A percentile compares a stretch with the other conserved stretches of the same genome.
These are phyloP conservation scores for Pipistrellus kuhlii DNA, from an alignment of 2,797 vertebrate genomes.

Conservation along the genomic window DNA sequence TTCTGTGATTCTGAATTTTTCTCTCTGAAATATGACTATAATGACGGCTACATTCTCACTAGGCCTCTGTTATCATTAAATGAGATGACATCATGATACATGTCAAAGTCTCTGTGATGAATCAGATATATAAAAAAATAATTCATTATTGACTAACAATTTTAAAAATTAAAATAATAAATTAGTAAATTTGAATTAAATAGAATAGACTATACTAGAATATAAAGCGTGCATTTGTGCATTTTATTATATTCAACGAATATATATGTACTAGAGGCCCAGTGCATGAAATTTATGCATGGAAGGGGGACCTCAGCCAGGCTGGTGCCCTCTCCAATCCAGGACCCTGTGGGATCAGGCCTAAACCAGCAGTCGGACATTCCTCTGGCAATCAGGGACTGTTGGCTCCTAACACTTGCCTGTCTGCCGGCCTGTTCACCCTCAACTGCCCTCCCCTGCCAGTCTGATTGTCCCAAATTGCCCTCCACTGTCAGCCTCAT, in stretches of 20 bases:
- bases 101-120: background rate
- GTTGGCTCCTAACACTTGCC: too few relatives aligned
- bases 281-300: too few relatives aligned
- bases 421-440: too few relatives aligned
- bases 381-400: too few relatives aligned
- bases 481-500: too few relatives aligned
- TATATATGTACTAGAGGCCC: background rate
- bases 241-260: slow-evolving; percentile 15
- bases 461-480: too few relatives aligned
- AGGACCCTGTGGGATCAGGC: too few relatives aligned
- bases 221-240: background rate
- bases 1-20: background rate
- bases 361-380: too few relatives aligned
- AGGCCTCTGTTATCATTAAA: background rate
- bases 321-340: too few relatives aligned
- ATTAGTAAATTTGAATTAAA: slow-evolving; percentile 19
- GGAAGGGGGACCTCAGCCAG: too few relatives aligned
- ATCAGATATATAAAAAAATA: background rate
- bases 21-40: background rate
- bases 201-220: background rate
- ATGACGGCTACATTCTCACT: background rate
- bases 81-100: background rate
- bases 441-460: too few relatives aligned
- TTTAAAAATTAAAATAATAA: slow-evolving; percentile 28
- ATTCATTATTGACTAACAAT: background rate